Evolutionary conservation across 2,797 vertebrate species (phyloP).

Genomic region (Phylloscopus collybita): DNA sequence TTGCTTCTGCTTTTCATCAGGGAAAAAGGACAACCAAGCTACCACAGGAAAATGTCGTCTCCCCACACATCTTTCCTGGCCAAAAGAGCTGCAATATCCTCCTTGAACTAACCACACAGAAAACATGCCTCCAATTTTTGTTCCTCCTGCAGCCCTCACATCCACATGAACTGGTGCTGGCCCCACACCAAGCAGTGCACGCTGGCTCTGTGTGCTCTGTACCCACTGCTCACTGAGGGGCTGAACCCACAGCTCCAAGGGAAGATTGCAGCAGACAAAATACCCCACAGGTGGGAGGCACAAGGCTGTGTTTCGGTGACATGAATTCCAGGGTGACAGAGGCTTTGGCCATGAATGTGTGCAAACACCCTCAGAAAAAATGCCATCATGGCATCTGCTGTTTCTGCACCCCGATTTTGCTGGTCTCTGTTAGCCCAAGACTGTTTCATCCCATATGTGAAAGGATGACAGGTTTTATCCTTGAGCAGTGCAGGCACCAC

Average conservation of each 20-base stretch:
- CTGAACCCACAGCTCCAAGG: background rate
- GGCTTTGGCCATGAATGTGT: background rate
- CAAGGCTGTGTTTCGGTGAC: fast-evolving
- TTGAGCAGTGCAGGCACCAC: background rate
- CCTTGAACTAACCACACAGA: background rate
- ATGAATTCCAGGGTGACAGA: background rate
- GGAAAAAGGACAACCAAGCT: background rate
- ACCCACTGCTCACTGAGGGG: background rate
- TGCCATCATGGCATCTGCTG: background rate
- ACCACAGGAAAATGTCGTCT: background rate
- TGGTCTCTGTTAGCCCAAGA: fast-evolving
- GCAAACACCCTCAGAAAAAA: background rate
- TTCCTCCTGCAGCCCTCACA: background rate
- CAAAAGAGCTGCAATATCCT: background rate
- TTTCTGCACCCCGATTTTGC: background rate
- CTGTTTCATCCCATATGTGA: background rate
- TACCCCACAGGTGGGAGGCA: background rate
- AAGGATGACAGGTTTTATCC: background rate
- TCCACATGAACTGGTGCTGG: fast-evolving
- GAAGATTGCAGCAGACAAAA: background rate
- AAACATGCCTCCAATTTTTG: fast-evolving
- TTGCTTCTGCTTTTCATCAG: background rate
- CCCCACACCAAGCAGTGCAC: fast-evolving
- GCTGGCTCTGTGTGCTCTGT: background rate
- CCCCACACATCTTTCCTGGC: background rate